Conservation (phyloP, 2,797 vertebrate genomes). For the Sebastes baramenuke region DNA sequence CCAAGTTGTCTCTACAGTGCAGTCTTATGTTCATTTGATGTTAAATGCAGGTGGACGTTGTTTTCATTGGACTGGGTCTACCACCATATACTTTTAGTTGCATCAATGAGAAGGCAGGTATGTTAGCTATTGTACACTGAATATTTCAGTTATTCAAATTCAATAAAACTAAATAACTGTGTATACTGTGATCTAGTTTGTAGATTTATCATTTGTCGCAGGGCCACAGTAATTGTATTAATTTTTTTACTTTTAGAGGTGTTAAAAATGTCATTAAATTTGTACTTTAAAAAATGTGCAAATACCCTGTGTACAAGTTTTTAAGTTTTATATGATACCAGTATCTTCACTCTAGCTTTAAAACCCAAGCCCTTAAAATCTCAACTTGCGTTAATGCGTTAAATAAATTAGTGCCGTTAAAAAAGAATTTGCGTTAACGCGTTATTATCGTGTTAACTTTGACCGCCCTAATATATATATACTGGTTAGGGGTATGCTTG, state of each 20-base stretch:
- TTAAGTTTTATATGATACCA: too few species aligned
- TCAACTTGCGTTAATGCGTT: too few species aligned
- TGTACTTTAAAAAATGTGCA: too few species aligned
- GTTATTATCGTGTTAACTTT: too few species aligned
- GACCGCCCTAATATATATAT: too few species aligned
- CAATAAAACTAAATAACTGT: too few species aligned
- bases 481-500: too few species aligned
- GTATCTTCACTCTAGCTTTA: too few species aligned
- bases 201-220: neutral
- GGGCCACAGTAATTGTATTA: neutral
- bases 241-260: neutral
- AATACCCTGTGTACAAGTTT: too few species aligned
- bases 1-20: neutral
- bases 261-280: neutral
- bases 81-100: neutral
- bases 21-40: neutral
- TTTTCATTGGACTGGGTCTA: neutral
- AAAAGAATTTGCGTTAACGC: too few species aligned
- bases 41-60: neutral
- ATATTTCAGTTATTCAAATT: neutral
- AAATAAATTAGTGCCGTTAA: too few species aligned
- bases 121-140: neutral
- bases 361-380: too few species aligned
- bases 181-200: neutral
- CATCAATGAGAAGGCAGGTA: neutral